Evolutionary conservation across 2,797 vertebrate species (phyloP), one percentile per base, ranked within the genome.

Genomic region (Gastrophryne carolinensis): DNA sequence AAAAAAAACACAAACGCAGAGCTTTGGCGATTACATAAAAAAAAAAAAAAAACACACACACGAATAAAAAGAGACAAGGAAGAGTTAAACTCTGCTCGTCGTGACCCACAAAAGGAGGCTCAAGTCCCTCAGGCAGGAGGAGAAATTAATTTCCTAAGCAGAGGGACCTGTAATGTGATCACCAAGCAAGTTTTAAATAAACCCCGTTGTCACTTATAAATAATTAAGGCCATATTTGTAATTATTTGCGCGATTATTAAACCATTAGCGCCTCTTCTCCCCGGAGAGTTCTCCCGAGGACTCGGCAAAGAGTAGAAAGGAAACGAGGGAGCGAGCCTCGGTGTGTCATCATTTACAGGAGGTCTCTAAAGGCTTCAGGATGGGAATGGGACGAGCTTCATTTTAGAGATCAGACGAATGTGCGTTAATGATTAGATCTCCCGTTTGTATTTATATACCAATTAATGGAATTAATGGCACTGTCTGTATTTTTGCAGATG

Each of bases 221-320:
- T 65, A 74, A 74, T 74, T 74, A 74, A 74, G 37, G 57, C 52
- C 0, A 13, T 56, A 34, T 65, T 57, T 61, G 44, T 13, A 56
- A 73, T 74, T 74, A 74, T 65, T 74, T 34, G 61, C 49, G 62
- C 23, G 62, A 74, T 66, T 65, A 74, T 74, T 66, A 74, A 66
- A 66, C 72, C 72, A 74, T 74, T 74, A 54, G 62, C 54, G 57
- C 17, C 32, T 39, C 37, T 13, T 21, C 4, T 57, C 72, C 61
- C 52, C 12, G 7, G 72, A 66, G 61, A 49, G 5, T 64, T 27
- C 26, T 44, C 44, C 15, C 10, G 44, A 50, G 13, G 62, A 44
- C 29, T 53, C 30, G 19, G 53, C 27, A 11, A n/a, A 5, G 17
- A 53, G 49, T 12, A 27, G 63, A 8, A 5, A 53, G 13, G 47